Evolutionary conservation across 2,797 vertebrate species (phyloP), one percentile per base, ranked within the genome.

Genomic region (Gallirallus australis): DNA sequence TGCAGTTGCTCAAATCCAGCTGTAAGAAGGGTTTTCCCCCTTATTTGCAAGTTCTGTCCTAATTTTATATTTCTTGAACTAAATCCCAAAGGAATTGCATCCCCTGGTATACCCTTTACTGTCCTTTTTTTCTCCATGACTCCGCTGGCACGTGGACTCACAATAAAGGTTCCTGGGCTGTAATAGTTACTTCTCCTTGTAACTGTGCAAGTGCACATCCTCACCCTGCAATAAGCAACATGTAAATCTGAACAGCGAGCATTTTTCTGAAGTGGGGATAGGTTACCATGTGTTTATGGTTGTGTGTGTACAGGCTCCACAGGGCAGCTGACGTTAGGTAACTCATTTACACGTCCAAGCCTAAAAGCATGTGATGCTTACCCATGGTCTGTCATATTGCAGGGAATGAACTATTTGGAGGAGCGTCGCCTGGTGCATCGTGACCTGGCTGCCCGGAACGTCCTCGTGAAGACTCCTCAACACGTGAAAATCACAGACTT

Each of bases 321-420:
- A 19, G 27, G 66, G 70, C 75, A 70, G 48, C 48, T 68, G 50
- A 69, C 4, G 12, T 56, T 60, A 19, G 20, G 45, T 47, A 56
- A 18, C 65, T 70, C 3, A 0, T 15, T 61, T 20, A 39, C 3
- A 0, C 1, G 0, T 50, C 16, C 2, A 2, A 80, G 42, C 14
- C 28, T 52, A 1, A 1, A 68, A 45, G 33, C 11, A 2, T 7
- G 10, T 4, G 18, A 40, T 77, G 40, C 78, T 20, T 24, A 53
- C 31, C 15, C 25, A 2, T 4, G 15, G 7, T 12, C 19, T 75
- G 12, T 88, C 2, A 0, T 60, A 4, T 93, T 95, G 69, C 94
- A 99, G 99, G 99, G 99, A 14, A 99, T 99, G 99, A 99, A 98
- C 96, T 99, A 99, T 75, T 97, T 99, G 93, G 99, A 99, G 91